phyloP scores from a whole-genome alignment of 2,113 vertebrate genomes.

The Halcyon malimbica region DNA sequence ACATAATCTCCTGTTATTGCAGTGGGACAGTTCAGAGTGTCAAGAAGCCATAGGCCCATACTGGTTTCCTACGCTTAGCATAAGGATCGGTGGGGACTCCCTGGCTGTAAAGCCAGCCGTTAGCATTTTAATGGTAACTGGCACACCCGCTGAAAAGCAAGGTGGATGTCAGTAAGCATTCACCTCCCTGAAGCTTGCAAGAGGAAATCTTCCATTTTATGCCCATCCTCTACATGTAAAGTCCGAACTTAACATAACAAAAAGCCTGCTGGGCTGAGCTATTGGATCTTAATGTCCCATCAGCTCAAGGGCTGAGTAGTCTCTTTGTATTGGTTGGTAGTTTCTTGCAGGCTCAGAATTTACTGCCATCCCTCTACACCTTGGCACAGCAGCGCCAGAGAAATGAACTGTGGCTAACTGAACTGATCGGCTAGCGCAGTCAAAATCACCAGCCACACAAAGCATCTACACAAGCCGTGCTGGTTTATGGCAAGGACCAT shows the following conservation, averaged over 20 bases:
- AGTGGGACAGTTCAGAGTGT: background rate
- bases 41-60: background rate
- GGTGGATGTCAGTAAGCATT: background rate
- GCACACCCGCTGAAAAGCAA: background rate
- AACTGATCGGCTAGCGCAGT: background rate
- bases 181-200: background rate
- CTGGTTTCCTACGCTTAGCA: background rate
- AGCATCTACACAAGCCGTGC: background rate
- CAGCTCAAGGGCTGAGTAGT: background rate
- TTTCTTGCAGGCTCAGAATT: background rate
- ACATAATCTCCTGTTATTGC: background rate
- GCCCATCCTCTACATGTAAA: background rate
- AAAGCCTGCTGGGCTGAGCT: slow-evolving; percentile 24
- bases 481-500: background rate
- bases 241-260: slow-evolving; percentile 25
- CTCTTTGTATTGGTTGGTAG: background rate
- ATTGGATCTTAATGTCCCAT: background rate
- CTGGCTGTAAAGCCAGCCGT: background rate
- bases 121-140: slow-evolving; percentile 17
- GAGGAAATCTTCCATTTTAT: slow-evolving; percentile 21
- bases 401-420: background rate
- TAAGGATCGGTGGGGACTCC: background rate
- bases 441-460: background rate
- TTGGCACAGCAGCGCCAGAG: background rate
- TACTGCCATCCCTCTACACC: background rate